phyloP scores from a whole-genome alignment of 2,888 invertebrate genomes.

The Brenthis daphne region DNA sequence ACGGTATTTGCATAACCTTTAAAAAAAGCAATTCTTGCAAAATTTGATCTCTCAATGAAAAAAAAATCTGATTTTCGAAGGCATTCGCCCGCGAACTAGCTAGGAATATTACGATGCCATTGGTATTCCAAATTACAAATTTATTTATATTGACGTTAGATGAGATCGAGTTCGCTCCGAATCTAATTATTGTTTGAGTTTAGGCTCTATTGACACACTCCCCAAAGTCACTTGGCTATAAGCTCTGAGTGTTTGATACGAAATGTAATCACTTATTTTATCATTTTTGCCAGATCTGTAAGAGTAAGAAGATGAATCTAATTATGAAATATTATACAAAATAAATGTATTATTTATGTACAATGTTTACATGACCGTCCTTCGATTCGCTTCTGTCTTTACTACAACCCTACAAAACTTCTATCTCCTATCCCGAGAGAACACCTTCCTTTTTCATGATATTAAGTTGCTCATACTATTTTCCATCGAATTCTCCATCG shows the following conservation, averaged over 20 bases:
- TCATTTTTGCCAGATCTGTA: neutral
- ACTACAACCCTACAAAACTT: too few relatives aligned
- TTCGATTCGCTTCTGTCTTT: too few relatives aligned
- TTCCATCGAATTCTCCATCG: too few relatives aligned
- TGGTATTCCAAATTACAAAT: constrained; percentile 28
- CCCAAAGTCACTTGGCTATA: neutral
- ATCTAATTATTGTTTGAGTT: constrained; percentile 23
- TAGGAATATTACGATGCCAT: constrained; percentile 22
- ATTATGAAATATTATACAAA: too few relatives aligned
- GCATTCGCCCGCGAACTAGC: constrained; percentile 28
- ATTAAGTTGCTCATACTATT: too few relatives aligned
- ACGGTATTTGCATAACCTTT: constrained; percentile 23
- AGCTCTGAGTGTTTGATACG: neutral
- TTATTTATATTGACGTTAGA: constrained; percentile 25
- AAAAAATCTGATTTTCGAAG: constrained; percentile 32
- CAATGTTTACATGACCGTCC: too few relatives aligned
- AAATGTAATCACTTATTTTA: neutral
- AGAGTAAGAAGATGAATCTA: too few relatives aligned
- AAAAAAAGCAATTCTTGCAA: constrained; percentile 19
- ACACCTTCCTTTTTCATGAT: too few relatives aligned
- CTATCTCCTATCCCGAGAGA: too few relatives aligned
- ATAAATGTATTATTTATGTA: too few relatives aligned
- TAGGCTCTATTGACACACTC: constrained; percentile 14
- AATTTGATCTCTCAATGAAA: constrained; percentile 25
- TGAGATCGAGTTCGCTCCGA: constrained; percentile 8